Base-by-base conservation (phyloP, 2,113 vertebrate species). In the Triplophysa rosa region DNA sequence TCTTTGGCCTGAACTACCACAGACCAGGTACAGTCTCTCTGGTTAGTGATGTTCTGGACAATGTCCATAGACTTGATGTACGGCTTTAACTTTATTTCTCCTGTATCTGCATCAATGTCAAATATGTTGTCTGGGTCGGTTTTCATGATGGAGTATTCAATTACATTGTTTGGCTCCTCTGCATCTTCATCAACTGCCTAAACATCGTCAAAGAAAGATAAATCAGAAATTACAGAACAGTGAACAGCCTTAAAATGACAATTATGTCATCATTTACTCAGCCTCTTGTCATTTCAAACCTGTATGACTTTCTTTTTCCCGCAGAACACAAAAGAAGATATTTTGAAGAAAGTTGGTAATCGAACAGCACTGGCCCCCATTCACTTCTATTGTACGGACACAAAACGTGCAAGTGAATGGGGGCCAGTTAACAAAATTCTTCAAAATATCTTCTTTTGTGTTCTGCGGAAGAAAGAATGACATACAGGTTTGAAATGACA, bases 61-160 rank as follows among this genome's bases (percentile, higher is more conserved):
- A 96, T 95, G 63, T 96, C 97, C 90, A 99, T 90, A 9, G 97
- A 97, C 52, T 89, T 93, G 87, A 99, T 97, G 67, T 95, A 98
- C 58, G 95, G 94, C 91, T 98, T 99, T 66, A 99, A 90, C 80
- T 95, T 89, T 80, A 99, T 98, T 87, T 98, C 96, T 10, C 98
- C 98, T 0, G 97, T 98, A 84, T 93, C 93, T 21, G 91, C 59
- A 17, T 99, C 84, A 1, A 98, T 99, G 85, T 99, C 95, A 65
- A 99, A 99, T 37, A 99, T 96, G 2, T 97, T 95, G 86, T 93
- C 93, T 0, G 98, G 98, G 68, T 99, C 96, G 13, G 94, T 94
- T 66, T 93, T 96, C 93, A 95, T 98, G 87, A 99, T 99, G 87
- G 97, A 94, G 68, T 99, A 99, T 86, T 99, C 95, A 1, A 99